These are phyloP conservation scores for Xanthostigma xanthostigma DNA, from an alignment of 2,888 invertebrate species.

Conservation along the genomic window DNA sequence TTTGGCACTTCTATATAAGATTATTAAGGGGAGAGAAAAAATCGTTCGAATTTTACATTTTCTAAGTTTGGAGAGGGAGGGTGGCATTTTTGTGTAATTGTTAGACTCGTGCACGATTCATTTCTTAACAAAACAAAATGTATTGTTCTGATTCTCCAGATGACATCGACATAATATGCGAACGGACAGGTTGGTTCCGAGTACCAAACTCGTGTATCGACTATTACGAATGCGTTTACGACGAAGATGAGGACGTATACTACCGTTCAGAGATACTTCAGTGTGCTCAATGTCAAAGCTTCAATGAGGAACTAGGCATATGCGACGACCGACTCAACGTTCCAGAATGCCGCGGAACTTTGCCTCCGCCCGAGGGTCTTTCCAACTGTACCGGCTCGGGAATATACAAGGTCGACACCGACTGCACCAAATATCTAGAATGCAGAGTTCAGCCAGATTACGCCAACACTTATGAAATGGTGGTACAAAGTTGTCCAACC, in stretches of 20 bases:
- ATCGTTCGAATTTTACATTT: too few species aligned
- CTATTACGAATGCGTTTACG: slow-evolving; percentile 17
- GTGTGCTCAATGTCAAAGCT: slow-evolving; percentile 20
- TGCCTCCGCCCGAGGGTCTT: neutral
- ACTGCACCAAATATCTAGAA: slow-evolving; percentile 16
- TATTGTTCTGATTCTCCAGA: neutral
- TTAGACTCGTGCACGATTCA: too few species aligned
- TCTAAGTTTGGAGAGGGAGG: too few species aligned
- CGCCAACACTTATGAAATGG: slow-evolving; percentile 6
- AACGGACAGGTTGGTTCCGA: slow-evolving; percentile 14
- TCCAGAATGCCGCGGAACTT: slow-evolving; percentile 18
- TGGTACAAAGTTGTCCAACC: slow-evolving; percentile 12
- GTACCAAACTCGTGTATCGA: slow-evolving; percentile 16
- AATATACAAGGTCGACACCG: slow-evolving; percentile 13
- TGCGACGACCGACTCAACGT: slow-evolving; percentile 21
- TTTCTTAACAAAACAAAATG: too few species aligned
- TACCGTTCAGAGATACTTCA: slow-evolving; percentile 9
- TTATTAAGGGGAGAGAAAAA: too few species aligned
- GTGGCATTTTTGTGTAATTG: too few species aligned
- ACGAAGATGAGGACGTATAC: slow-evolving; percentile 9
- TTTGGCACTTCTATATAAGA: too few species aligned
- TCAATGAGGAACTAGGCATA: slow-evolving; percentile 14
- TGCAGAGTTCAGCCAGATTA: slow-evolving; percentile 8
- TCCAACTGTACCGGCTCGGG: slow-evolving; percentile 17
- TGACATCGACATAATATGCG: neutral